These are phyloP conservation scores for Apostichopus leukothele DNA, from an alignment of 53 echinoderm and acorn worm genomes.

Conservation along the genomic window DNA sequence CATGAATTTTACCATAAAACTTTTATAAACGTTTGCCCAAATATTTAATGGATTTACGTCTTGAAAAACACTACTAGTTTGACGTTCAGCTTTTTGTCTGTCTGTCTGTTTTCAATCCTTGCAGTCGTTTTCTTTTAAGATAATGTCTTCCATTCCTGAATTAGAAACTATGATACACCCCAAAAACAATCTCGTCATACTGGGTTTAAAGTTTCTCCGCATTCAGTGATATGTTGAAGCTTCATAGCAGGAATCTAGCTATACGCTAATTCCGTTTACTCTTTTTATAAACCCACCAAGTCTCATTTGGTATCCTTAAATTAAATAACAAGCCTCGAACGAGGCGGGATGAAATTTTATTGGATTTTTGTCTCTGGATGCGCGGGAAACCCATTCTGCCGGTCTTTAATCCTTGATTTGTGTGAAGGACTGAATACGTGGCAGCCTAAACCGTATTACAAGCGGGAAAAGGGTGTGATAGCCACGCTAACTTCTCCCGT, in stretches of 20 bases:
- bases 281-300: conserved; percentile 23
- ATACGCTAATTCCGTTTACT: conserved; percentile 40
- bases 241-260: conserved; percentile 8
- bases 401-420: conserved; percentile 51
- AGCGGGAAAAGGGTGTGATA: conserved; percentile 39
- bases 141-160: too few species aligned
- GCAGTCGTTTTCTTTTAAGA: too few species aligned
- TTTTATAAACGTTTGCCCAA: too few species aligned
- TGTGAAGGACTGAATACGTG: conserved; percentile 46
- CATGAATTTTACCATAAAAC: too few species aligned
- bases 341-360: conserved; percentile 36
- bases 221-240: background rate
- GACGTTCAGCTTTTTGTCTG: too few species aligned
- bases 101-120: too few species aligned
- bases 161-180: too few species aligned
- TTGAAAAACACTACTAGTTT: too few species aligned
- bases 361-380: conserved; percentile 42
- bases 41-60: too few species aligned
- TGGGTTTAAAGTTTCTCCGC: background rate
- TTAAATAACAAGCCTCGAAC: conserved; percentile 48
- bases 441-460: conserved; percentile 44
- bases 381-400: conserved; percentile 31
- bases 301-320: conserved; percentile 42
- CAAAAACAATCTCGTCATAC: too few species aligned
- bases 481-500: conserved; percentile 45